A percentile compares a stretch with the other conserved stretches of the same genome.
Conservation (phyloP, 2,797 vertebrate genomes). For the Bucorvus abyssinicus region DNA sequence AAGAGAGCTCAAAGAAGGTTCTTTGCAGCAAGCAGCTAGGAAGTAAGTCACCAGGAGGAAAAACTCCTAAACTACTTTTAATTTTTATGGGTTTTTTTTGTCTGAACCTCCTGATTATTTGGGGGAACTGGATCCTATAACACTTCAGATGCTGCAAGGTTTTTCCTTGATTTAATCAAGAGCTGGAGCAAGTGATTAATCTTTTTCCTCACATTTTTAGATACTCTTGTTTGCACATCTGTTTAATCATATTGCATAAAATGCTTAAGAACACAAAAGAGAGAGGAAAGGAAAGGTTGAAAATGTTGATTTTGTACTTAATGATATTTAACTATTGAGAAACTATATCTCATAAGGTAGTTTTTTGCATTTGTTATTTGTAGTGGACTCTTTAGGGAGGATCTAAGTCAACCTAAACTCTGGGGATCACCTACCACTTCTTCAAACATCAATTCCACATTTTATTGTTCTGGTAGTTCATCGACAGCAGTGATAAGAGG, state of each 20-base stretch:
- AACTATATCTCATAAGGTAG: background rate
- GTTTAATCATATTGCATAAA: slow-evolving; percentile 19
- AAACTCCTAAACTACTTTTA: background rate
- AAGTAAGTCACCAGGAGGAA: background rate
- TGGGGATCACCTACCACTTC: background rate
- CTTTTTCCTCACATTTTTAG: background rate
- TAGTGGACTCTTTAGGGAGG: background rate
- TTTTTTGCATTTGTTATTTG: background rate
- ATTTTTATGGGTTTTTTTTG: background rate
- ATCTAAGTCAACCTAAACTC: background rate
- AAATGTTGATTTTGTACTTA: background rate
- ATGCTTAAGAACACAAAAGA: slow-evolving; percentile 32
- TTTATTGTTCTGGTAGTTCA: background rate
- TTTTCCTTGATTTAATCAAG: background rate
- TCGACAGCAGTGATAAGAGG: background rate
- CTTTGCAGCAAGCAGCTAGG: background rate
- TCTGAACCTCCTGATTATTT: background rate
- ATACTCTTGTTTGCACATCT: slow-evolving; percentile 46
- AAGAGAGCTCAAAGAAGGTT: background rate
- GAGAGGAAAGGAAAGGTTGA: background rate
- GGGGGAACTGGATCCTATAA: background rate
- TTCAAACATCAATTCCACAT: background rate
- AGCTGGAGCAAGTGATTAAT: background rate
- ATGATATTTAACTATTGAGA: background rate
- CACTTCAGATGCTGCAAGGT: background rate